These are phyloP conservation scores for Archocentrus centrarchus DNA, from an alignment of 2,113 vertebrate species.

Conservation along the genomic window DNA sequence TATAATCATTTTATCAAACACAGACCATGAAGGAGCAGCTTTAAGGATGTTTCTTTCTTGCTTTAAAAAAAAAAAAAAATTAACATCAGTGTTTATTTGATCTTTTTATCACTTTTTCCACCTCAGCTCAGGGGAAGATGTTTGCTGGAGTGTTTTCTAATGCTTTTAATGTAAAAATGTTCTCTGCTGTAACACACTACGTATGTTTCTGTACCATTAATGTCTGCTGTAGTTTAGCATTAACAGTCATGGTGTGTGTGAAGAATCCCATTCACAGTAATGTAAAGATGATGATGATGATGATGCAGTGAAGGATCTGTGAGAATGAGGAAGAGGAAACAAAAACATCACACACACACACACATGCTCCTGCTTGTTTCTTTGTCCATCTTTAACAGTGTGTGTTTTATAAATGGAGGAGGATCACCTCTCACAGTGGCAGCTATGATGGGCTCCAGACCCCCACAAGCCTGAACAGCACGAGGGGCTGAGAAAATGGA, in stretches of 20 bases:
- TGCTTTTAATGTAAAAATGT: background rate
- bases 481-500: background rate
- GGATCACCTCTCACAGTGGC: background rate
- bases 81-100: background rate
- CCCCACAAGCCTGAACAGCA: background rate
- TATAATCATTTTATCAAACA: background rate
- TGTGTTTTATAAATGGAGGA: background rate
- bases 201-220: background rate
- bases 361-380: background rate
- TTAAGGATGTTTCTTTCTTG: background rate
- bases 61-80: background rate
- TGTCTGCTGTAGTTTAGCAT: background rate
- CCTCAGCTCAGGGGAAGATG: background rate
- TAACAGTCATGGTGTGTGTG: background rate
- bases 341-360: background rate
- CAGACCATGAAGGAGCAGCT: slow-evolving; percentile 1
- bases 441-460: background rate
- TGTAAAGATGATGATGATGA: background rate
- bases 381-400: background rate
- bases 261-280: background rate
- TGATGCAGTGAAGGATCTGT: background rate
- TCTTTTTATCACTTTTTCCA: background rate
- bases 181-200: background rate
- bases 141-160: background rate
- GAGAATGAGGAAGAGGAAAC: background rate